Percentiles rank a stretch among this genome's conserved stretches.
These are phyloP conservation scores for Nephrotoma flavescens DNA, from an alignment of 2,888 invertebrate species.

Conservation along the genomic window DNA sequence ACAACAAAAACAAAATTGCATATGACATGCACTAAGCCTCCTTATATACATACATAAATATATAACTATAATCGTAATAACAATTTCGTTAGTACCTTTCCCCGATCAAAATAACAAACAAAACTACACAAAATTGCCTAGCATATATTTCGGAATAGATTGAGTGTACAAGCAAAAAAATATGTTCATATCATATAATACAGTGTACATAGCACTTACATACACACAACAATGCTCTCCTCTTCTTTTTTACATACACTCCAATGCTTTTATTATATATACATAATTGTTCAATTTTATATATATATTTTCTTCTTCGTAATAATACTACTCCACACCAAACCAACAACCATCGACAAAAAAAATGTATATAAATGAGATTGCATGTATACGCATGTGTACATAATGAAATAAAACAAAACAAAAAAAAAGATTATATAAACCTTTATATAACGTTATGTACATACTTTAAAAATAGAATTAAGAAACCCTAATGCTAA, in stretches of 20 bases:
- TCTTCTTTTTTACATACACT: neutral
- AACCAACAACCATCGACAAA: neutral
- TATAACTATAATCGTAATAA: neutral
- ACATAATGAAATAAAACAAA: neutral
- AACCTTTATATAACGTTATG: neutral
- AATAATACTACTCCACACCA: neutral
- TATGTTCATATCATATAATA: neutral
- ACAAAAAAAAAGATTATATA: neutral
- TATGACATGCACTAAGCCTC: neutral
- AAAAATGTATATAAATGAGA: neutral
- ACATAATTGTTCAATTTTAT: neutral
- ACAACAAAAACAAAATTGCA: neutral
- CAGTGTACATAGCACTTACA: neutral
- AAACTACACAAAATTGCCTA: neutral
- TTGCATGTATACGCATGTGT: neutral
- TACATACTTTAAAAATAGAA: neutral
- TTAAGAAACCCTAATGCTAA: neutral
- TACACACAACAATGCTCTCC: neutral
- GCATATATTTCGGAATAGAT: neutral
- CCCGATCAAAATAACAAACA: neutral
- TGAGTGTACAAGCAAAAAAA: neutral
- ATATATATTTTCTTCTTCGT: neutral
- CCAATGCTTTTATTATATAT: neutral
- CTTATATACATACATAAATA: neutral
- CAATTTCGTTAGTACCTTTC: neutral